A percentile compares a stretch with the other conserved stretches of the same genome.
Conservation (phyloP, 23 tunicate genomes). For the Styela clava region DNA sequence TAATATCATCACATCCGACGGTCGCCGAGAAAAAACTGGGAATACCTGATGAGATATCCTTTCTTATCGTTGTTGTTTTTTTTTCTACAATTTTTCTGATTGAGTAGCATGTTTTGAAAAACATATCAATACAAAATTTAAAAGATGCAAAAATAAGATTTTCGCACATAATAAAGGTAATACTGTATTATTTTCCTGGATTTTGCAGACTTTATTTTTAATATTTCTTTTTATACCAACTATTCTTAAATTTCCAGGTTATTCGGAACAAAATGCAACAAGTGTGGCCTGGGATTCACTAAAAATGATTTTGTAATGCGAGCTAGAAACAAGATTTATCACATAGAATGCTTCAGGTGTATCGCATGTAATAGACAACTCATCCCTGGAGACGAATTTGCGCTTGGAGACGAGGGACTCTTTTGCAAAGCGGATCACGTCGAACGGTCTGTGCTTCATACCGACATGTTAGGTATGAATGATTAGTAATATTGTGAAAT, state of each 20-base stretch:
- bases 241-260: no score
- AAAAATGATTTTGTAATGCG: conserved; percentile 80
- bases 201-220: no score
- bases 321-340: conserved; percentile 70
- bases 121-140: no score
- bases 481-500: background rate
- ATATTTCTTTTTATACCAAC: no score
- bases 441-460: conserved; percentile 18
- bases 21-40: background rate
- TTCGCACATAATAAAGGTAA: no score
- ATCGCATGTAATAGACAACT: conserved; percentile 72
- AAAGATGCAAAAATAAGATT: no score
- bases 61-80: no score
- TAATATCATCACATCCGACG: background rate
- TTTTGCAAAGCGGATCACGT: conserved; percentile 75
- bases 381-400: conserved; percentile 81
- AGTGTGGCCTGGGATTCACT: conserved; percentile 67
- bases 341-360: conserved; percentile 82
- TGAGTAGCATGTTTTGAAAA: no score
- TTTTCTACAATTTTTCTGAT: no score
- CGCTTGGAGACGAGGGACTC: conserved; percentile 56
- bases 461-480: conserved; percentile 17
- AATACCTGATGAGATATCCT: background rate
- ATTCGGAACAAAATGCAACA: conserved; percentile 89
- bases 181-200: no score